Evolutionary conservation across 2,888 invertebrate species (phyloP).

Genomic region (Thereva nobilitata): DNA sequence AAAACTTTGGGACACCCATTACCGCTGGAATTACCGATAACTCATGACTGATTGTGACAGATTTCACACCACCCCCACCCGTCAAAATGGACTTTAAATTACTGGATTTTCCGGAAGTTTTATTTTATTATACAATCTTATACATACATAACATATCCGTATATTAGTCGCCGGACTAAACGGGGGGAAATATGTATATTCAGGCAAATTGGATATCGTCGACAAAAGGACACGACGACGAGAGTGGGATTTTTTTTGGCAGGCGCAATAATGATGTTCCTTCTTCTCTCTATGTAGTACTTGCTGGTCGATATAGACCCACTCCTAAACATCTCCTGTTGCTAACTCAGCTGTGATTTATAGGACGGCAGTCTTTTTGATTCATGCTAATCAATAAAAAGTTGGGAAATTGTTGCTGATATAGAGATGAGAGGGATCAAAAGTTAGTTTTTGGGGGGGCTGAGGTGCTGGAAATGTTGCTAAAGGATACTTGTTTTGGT

Average conservation of each 20-base stretch:
- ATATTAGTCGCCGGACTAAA: not conserved
- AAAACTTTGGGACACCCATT: not conserved
- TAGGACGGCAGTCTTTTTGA: conserved; percentile 31
- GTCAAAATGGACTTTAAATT: no score
- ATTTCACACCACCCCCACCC: not conserved
- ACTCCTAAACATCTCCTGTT: conserved; percentile 25
- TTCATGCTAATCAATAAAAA: conserved; percentile 34
- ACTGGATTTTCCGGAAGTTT: conserved; percentile 9
- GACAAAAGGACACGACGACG: not conserved
- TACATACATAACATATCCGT: not conserved
- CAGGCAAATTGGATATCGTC: conserved; percentile 22
- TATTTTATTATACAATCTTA: not conserved
- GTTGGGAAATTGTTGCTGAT: conserved; percentile 22
- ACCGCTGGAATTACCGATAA: not conserved
- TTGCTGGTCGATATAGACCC: not conserved
- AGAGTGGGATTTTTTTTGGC: conserved; percentile 21
- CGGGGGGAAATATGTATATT: conserved; percentile 3
- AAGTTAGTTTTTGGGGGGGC: not conserved
- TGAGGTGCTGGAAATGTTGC: not conserved
- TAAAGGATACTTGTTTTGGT: not conserved
- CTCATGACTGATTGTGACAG: not conserved
- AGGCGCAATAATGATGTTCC: conserved; percentile 25
- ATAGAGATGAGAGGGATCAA: not conserved
- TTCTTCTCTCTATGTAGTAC: not conserved
- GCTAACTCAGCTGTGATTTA: conserved; percentile 33